Percentiles rank a stretch among this genome's conserved stretches.
These are phyloP conservation scores for Exocentrus adspersus DNA, from an alignment of 2,888 invertebrate genomes.

Conservation along the genomic window DNA sequence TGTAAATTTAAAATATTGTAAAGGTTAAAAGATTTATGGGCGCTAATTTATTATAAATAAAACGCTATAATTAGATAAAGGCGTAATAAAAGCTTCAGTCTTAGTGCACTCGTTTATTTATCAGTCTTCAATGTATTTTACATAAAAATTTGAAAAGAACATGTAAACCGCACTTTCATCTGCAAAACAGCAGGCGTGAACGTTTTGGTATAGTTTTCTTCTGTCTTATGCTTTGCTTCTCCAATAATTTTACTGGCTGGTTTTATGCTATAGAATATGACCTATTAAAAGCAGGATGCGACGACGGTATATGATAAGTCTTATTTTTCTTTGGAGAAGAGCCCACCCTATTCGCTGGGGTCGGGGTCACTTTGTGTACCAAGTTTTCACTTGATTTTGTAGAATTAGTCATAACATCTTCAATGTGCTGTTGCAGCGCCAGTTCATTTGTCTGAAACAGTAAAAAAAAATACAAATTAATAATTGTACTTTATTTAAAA, in stretches of 20 bases:
- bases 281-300: slow-evolving; percentile 15
- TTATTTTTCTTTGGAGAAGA: slow-evolving; percentile 12
- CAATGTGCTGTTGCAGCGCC: slow-evolving; percentile 19
- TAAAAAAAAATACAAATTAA: not conserved
- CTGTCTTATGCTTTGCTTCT: too few relatives aligned
- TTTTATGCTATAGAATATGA: slow-evolving; percentile 22
- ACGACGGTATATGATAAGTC: too few relatives aligned
- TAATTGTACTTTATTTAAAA: too few relatives aligned
- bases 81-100: slow-evolving; percentile 1
- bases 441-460: slow-evolving; percentile 24
- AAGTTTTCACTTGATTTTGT: slow-evolving; percentile 19
- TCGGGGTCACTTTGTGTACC: not conserved
- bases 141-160: not conserved
- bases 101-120: slow-evolving; percentile 11
- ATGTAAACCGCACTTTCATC: not conserved
- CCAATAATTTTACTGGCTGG: not conserved
- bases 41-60: slow-evolving; percentile 22
- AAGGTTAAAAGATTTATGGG: slow-evolving; percentile 16
- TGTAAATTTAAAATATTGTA: slow-evolving; percentile 19
- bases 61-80: slow-evolving; percentile 12
- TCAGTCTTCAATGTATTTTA: slow-evolving; percentile 10
- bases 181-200: not conserved
- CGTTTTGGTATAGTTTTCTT: too few relatives aligned
- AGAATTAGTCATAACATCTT: slow-evolving; percentile 11
- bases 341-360: not conserved